Percentiles rank a stretch among this genome's conserved stretches.
These are phyloP conservation scores for Apostichopus californicus DNA, from an alignment of 35 echinoderm and acorn worm genomes.

Conservation along the genomic window DNA sequence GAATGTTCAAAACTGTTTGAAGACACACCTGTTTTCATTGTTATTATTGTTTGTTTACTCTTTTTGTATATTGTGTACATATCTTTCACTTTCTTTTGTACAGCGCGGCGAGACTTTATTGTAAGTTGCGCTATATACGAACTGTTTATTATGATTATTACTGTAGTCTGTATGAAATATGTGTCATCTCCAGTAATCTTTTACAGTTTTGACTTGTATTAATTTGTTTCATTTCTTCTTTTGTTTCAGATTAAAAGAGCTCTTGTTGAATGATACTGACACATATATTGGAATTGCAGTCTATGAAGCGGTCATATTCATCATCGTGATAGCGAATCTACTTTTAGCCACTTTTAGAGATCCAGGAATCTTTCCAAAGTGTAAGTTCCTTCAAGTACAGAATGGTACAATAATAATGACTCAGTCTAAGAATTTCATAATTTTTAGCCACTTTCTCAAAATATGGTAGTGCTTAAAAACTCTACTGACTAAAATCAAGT, in stretches of 20 bases:
- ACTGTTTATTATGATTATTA: too few relatives aligned
- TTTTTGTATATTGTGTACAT: too few relatives aligned
- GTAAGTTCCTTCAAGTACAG: constrained; percentile 59
- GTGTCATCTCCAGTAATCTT: not conserved
- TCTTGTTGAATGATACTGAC: constrained; percentile 41
- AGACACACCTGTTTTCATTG: too few relatives aligned
- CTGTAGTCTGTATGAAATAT: not conserved
- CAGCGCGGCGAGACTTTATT: too few relatives aligned
- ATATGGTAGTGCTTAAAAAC: too few relatives aligned
- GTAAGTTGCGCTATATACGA: too few relatives aligned
- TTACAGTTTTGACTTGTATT: not conserved
- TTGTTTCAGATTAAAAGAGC: constrained; percentile 68
- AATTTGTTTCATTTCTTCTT: constrained; percentile 8
- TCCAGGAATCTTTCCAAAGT: constrained; percentile 94
- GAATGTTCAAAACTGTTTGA: too few relatives aligned
- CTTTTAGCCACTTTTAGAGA: constrained; percentile 94
- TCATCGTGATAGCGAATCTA: constrained; percentile 85
- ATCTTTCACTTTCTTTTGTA: too few relatives aligned
- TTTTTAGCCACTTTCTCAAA: too few relatives aligned
- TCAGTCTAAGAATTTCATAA: too few relatives aligned
- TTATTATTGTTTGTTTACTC: too few relatives aligned
- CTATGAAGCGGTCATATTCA: constrained; percentile 80
- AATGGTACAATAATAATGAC: not conserved
- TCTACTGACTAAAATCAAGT: too few relatives aligned
- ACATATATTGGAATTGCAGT: constrained; percentile 73